Percentiles rank a stretch among this genome's conserved stretches.
phyloP scores from a whole-genome alignment of 2,797 vertebrate genomes.

The Esox lucius region DNA sequence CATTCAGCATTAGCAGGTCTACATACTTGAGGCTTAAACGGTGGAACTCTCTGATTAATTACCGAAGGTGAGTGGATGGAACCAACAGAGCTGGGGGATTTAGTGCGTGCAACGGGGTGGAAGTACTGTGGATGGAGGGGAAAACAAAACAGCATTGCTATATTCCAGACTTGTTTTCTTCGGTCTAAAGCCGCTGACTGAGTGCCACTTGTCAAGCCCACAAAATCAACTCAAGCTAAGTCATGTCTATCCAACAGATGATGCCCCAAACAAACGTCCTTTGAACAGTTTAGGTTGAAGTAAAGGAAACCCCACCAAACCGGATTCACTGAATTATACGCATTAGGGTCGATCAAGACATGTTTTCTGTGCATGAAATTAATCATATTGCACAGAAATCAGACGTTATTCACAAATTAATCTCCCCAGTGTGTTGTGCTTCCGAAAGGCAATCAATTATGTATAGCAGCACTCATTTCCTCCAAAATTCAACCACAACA shows the following conservation, averaged over 20 bases:
- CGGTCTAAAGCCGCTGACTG: slow-evolving; percentile 55
- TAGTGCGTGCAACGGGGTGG: slow-evolving; percentile 47
- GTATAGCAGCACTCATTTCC: background rate
- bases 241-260: slow-evolving; percentile 16
- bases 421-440: background rate
- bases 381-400: slow-evolving; percentile 2
- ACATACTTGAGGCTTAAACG: slow-evolving; percentile 26
- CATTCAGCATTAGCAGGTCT: slow-evolving; percentile 26
- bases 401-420: background rate
- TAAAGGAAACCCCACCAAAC: slow-evolving; percentile 12
- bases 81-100: slow-evolving; percentile 6
- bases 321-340: background rate
- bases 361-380: background rate
- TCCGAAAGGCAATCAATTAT: background rate
- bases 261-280: slow-evolving; percentile 27
- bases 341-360: background rate
- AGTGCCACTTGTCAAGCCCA: slow-evolving; percentile 48
- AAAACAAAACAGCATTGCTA: slow-evolving; percentile 56
- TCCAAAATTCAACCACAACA: background rate
- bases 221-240: background rate
- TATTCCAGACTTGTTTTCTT: slow-evolving; percentile 23
- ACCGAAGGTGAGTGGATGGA: slow-evolving; percentile 31
- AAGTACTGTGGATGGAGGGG: slow-evolving; percentile 62
- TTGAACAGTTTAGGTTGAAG: slow-evolving; percentile 27
- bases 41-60: background rate